Evolutionary conservation across 2,888 invertebrate species (phyloP).

Genomic region (Eupithecia abbreviata): DNA sequence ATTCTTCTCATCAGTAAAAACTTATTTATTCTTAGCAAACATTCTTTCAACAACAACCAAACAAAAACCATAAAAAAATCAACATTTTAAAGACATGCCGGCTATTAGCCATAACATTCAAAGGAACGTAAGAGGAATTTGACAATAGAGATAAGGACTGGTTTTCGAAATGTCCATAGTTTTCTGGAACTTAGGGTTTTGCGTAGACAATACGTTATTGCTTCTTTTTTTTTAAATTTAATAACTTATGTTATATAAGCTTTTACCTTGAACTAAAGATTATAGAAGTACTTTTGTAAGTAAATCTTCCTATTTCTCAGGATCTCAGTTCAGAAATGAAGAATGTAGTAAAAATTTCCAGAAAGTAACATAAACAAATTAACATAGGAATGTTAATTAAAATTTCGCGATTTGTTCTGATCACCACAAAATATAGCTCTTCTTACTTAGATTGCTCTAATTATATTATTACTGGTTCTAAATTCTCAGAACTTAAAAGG

Average conservation of each 20-base stretch:
- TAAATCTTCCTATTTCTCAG: neutral
- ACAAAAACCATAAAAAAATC: neutral
- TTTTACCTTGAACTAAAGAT: neutral
- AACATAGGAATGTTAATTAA: neutral
- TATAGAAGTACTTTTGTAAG: neutral
- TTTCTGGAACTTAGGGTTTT: constrained; percentile 1
- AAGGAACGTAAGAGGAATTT: neutral
- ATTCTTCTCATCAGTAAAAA: neutral
- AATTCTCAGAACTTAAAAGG: neutral
- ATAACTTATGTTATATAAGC: neutral
- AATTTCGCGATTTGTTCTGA: neutral
- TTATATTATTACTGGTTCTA: neutral
- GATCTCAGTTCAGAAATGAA: neutral
- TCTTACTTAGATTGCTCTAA: too few species aligned
- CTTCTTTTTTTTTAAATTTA: too few species aligned
- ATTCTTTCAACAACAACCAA: neutral
- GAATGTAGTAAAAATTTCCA: neutral
- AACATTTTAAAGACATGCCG: neutral
- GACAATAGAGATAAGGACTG: neutral
- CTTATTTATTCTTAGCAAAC: neutral
- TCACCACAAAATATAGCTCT: neutral
- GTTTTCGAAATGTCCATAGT: neutral
- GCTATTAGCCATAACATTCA: neutral
- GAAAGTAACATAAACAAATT: neutral
- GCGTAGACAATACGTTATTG: neutral